phyloP scores from a whole-genome alignment of 1,140 invertebrate species.

The Macrotrachela quadricornifera region DNA sequence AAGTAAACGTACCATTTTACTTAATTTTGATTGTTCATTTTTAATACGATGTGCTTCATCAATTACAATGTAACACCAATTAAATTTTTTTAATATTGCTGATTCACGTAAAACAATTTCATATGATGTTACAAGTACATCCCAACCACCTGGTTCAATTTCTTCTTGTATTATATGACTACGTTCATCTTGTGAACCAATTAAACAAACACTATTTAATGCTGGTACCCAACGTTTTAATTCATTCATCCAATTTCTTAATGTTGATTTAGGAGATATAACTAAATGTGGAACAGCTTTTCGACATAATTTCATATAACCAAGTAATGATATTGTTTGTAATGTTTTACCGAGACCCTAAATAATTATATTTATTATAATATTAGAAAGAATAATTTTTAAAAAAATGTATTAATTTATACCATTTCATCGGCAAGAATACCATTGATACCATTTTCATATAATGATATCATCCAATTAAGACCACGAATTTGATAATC shows the following conservation, averaged over 20 bases:
- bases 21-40: constrained; percentile 96
- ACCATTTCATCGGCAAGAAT: constrained; percentile 95
- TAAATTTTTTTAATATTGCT: constrained; percentile 89
- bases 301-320: constrained; percentile 95
- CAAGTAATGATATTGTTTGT: constrained; percentile 89
- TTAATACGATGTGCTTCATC: constrained; percentile 99
- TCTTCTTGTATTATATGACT: constrained; percentile 32
- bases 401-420: too few relatives aligned
- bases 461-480: constrained; percentile 82
- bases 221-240: constrained; percentile 93
- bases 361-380: too few relatives aligned
- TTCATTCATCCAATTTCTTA: constrained; percentile 95
- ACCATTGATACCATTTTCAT: constrained; percentile 96
- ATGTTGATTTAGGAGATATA: constrained; percentile 92
- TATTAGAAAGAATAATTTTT: too few relatives aligned
- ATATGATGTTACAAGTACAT: constrained; percentile 93
- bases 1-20: constrained; percentile 85
- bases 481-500: constrained; percentile 96
- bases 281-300: constrained; percentile 91
- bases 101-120: constrained; percentile 96
- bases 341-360: constrained; percentile 81
- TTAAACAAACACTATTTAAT: constrained; percentile 69
- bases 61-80: constrained; percentile 85
- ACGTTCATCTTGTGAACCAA: constrained; percentile 78
- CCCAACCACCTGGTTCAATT: constrained; percentile 72